Evolutionary conservation across 2,888 invertebrate genomes (phyloP).

Genomic region (Leptarthrus brevirostris): DNA sequence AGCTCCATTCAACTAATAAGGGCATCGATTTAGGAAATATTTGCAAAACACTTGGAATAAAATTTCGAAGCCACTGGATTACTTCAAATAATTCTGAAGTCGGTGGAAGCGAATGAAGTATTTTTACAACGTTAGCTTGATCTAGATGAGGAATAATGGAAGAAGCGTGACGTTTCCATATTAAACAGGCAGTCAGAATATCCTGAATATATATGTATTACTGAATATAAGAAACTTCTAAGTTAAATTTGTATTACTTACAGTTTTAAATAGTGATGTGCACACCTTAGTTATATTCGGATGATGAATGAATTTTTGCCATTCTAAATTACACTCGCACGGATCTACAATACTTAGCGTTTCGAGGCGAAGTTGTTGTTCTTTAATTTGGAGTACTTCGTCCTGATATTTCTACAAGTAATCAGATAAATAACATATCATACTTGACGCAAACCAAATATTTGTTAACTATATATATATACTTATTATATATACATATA

Average conservation of each 20-base stretch:
- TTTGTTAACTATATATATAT: too few relatives aligned
- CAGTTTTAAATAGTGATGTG: conserved; percentile 60
- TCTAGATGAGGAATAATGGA: conserved; percentile 61
- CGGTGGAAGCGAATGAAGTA: conserved; percentile 62
- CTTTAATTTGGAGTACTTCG: conserved; percentile 63
- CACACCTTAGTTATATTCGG: conserved; percentile 62
- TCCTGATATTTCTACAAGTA: conserved; percentile 54
- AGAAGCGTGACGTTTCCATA: conserved; percentile 65
- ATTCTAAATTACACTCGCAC: conserved; percentile 63
- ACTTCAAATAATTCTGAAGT: conserved; percentile 63
- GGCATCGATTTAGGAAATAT: conserved; percentile 64
- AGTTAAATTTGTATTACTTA: conserved; percentile 22
- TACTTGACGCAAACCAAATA: too few relatives aligned
- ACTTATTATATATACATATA: too few relatives aligned
- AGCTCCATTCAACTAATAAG: conserved; percentile 64
- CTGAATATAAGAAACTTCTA: conserved; percentile 5
- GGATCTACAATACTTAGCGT: conserved; percentile 66
- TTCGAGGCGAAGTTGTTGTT: conserved; percentile 64
- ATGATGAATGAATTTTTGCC: conserved; percentile 66
- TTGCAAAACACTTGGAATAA: conserved; percentile 63
- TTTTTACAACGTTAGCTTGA: conserved; percentile 60
- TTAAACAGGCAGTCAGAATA: conserved; percentile 63
- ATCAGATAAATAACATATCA: too few relatives aligned
- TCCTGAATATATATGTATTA: conserved; percentile 58
- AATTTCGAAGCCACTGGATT: conserved; percentile 65